Conservation (phyloP, 2,888 invertebrate species). For the Calephelis perditalis region DNA sequence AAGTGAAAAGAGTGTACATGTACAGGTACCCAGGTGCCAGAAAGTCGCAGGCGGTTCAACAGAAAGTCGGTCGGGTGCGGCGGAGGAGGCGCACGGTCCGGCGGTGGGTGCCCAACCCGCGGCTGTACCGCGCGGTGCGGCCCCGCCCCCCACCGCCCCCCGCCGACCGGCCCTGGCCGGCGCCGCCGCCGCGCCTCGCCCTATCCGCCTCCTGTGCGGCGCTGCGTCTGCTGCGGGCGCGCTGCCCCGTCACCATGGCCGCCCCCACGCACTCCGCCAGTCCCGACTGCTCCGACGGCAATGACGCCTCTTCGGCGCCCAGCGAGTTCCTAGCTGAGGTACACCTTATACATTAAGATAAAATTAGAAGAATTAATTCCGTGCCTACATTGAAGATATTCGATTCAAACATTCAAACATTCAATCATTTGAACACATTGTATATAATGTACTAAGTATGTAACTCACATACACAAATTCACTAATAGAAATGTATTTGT, state of each 20-base stretch:
- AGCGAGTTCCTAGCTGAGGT: conserved; percentile 88
- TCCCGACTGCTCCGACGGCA: conserved; percentile 83
- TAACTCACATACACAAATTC: too few relatives aligned
- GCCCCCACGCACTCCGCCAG: conserved; percentile 57
- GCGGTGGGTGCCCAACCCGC: conserved; percentile 51
- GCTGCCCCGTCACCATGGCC: conserved; percentile 29
- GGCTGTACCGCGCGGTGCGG: conserved; percentile 53
- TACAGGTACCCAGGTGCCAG: too few relatives aligned
- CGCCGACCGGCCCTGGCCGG: conserved; percentile 41
- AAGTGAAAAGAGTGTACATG: too few relatives aligned
- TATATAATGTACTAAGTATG: too few relatives aligned
- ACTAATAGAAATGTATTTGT: background rate
- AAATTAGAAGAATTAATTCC: background rate
- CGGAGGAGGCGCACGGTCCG: conserved; percentile 37
- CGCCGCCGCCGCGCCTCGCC: conserved; percentile 33
- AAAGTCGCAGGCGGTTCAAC: too few relatives aligned
- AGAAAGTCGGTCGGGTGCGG: too few relatives aligned
- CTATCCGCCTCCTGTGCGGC: conserved; percentile 38
- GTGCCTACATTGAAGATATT: too few relatives aligned
- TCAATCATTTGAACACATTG: too few relatives aligned
- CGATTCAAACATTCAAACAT: too few relatives aligned
- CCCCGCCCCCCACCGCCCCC: conserved; percentile 31
- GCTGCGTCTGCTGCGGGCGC: conserved; percentile 29
- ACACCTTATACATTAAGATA: conserved; percentile 27
- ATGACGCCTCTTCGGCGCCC: conserved; percentile 85